Evolutionary conservation across 1,140 invertebrate species (phyloP).

Genomic region (Dreissena rostriformis): DNA sequence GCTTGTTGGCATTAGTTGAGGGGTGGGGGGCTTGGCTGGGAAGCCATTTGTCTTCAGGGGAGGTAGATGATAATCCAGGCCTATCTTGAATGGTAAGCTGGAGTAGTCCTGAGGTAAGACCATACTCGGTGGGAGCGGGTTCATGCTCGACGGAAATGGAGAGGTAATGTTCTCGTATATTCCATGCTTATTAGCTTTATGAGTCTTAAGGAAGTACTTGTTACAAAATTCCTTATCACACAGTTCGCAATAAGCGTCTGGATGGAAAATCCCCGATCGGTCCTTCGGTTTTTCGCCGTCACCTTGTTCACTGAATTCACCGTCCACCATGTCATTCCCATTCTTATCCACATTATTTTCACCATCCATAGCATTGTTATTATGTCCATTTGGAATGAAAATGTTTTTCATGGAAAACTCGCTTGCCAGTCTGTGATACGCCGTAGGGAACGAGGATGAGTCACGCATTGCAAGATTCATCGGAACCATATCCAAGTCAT

Average conservation of each 20-base stretch:
- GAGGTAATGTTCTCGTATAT: constrained; percentile 84
- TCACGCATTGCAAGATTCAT: constrained; percentile 41
- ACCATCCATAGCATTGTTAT: constrained; percentile 45
- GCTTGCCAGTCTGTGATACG: constrained; percentile 78
- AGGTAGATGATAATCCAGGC: constrained; percentile 57
- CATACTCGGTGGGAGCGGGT: constrained; percentile 45
- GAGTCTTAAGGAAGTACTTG: constrained; percentile 90
- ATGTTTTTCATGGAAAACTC: constrained; percentile 75
- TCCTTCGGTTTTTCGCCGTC: constrained; percentile 55
- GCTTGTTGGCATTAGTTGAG: constrained; percentile 48
- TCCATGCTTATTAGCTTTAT: constrained; percentile 99
- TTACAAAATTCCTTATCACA: constrained; percentile 85
- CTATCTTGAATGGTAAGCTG: constrained; percentile 55
- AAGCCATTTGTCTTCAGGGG: constrained; percentile 54
- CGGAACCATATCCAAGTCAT: constrained; percentile 36
- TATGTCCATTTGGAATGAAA: constrained; percentile 91
- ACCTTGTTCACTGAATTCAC: constrained; percentile 53
- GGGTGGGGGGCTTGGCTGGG: constrained; percentile 57
- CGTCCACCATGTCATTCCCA: constrained; percentile 53
- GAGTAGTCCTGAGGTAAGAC: constrained; percentile 66
- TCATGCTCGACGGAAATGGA: constrained; percentile 67
- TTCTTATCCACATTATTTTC: constrained; percentile 54
- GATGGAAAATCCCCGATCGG: constrained; percentile 73
- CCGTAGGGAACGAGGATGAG: constrained; percentile 74
- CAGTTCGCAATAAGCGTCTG: constrained; percentile 93